phyloP scores from a whole-genome alignment of 53 echinoderm and acorn worm species.

The Apostichopus leukothele region DNA sequence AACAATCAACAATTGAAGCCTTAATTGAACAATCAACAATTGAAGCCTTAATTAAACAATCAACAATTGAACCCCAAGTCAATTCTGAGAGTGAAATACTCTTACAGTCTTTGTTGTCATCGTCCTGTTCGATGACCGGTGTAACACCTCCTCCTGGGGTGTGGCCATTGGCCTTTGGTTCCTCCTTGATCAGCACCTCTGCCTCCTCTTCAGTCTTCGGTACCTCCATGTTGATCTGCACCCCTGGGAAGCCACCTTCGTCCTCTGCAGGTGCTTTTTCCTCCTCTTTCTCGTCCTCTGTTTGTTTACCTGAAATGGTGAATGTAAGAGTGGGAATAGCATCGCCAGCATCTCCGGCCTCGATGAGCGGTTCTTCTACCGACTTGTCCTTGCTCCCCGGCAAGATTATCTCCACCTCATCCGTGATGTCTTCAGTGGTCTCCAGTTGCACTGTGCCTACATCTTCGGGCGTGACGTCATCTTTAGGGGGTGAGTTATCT shows the following conservation, averaged over 20 bases:
- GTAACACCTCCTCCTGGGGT: background rate
- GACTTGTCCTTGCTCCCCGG: background rate
- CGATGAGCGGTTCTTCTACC: constrained; percentile 11
- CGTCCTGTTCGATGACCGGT: constrained; percentile 2
- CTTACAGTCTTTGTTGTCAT: constrained; percentile 44
- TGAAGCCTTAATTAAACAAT: too few species aligned
- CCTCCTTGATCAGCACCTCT: constrained; percentile 9
- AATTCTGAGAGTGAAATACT: background rate
- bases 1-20: too few species aligned
- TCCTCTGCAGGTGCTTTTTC: background rate
- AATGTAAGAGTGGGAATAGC: constrained; percentile 6
- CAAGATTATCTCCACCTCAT: background rate
- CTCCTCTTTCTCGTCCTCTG: background rate
- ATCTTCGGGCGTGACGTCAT: background rate
- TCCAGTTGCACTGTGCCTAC: background rate
- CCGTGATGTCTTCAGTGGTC: background rate
- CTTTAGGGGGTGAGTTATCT: constrained; percentile 44
- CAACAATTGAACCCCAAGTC: too few species aligned
- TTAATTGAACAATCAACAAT: too few species aligned
- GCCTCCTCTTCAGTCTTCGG: background rate
- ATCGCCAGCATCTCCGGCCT: background rate
- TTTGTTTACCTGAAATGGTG: constrained; percentile 29
- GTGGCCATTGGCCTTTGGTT: constrained; percentile 13
- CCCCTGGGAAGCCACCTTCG: background rate
- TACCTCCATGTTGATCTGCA: constrained; percentile 8